Percentiles rank a stretch among this genome's conserved stretches.
These are phyloP conservation scores for Plectrocnemia conspersa DNA, from an alignment of 1,140 invertebrate species.

Conservation along the genomic window DNA sequence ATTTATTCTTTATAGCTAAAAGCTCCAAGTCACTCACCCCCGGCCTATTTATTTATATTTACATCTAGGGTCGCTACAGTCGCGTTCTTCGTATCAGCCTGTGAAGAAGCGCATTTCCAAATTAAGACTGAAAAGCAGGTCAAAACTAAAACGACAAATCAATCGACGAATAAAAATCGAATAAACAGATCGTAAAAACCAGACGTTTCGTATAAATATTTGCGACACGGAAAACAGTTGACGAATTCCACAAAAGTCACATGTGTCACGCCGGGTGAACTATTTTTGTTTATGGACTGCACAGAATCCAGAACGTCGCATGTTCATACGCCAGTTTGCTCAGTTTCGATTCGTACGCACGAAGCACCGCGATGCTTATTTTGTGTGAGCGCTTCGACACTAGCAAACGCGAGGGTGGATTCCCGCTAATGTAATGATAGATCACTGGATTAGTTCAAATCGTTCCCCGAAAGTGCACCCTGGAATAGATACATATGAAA, in stretches of 20 bases:
- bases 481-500: conserved; percentile 36
- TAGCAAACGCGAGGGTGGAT: conserved; percentile 23
- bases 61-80: conserved; percentile 17
- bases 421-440: conserved; percentile 36
- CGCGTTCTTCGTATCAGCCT: not conserved
- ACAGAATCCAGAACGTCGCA: not conserved
- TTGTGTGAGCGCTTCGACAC: not conserved
- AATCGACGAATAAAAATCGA: no score
- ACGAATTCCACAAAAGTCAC: conserved; percentile 34
- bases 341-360: conserved; percentile 1
- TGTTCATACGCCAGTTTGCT: not conserved
- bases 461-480: conserved; percentile 35
- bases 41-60: conserved; percentile 34
- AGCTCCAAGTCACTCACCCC: conserved; percentile 18
- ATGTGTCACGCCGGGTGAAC: conserved; percentile 33
- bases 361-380: not conserved
- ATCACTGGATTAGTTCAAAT: conserved; percentile 37
- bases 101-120: not conserved
- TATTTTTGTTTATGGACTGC: conserved; percentile 31
- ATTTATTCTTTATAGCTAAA: conserved; percentile 32
- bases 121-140: conserved; percentile 2
- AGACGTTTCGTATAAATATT: no score
- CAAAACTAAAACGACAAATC: not conserved
- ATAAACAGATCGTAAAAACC: not conserved
- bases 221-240: no score